These are phyloP conservation scores for Neotragus pygmaeus DNA, from an alignment of 2,113 vertebrate species.

Conservation along the genomic window DNA sequence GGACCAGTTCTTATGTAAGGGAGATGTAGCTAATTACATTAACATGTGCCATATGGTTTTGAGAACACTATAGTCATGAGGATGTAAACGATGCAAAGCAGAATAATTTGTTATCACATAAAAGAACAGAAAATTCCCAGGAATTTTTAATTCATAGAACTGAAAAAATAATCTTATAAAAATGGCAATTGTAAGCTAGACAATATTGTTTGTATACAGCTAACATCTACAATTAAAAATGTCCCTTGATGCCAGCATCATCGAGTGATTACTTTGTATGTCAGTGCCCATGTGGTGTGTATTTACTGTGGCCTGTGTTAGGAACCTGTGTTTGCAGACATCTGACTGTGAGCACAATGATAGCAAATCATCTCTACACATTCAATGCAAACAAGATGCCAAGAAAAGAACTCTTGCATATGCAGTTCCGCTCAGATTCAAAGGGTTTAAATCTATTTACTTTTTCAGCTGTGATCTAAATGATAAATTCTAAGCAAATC, in stretches of 20 bases:
- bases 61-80: constrained; percentile 32
- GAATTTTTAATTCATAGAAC: constrained; percentile 54
- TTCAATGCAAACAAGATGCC: constrained; percentile 55
- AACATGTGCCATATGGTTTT: constrained; percentile 23
- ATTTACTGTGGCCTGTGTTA: constrained; percentile 40
- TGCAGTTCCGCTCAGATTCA: constrained; percentile 41
- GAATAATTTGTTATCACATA: constrained; percentile 44
- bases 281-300: background rate
- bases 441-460: constrained; percentile 66
- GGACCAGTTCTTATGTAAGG: background rate
- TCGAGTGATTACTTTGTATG: constrained; percentile 14
- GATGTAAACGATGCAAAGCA: constrained; percentile 52
- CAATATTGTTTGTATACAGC: constrained; percentile 25
- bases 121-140: constrained; percentile 25
- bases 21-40: background rate
- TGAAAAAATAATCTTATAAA: constrained; percentile 2
- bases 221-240: constrained; percentile 44
- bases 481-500: constrained; percentile 68
- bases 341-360: constrained; percentile 55
- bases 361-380: constrained; percentile 48
- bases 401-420: constrained; percentile 54
- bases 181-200: constrained; percentile 29
- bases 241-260: background rate
- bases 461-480: constrained; percentile 61
- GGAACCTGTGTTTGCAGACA: constrained; percentile 30